Evolutionary conservation across 2,888 invertebrate species (phyloP).

Genomic region (Platerodrilus igneus): DNA sequence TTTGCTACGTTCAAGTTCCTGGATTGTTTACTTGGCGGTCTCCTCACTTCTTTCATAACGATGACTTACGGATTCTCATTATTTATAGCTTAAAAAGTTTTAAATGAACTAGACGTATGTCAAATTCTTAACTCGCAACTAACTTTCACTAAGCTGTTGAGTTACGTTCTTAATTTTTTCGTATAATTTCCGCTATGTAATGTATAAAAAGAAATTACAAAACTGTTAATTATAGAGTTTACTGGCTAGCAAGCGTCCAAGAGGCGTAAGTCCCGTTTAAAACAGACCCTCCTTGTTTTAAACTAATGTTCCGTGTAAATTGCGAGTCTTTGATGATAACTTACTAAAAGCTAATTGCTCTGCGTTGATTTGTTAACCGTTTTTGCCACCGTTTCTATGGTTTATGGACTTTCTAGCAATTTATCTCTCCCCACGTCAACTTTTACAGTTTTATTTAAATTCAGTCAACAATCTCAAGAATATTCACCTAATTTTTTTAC

Average conservation of each 20-base stretch:
- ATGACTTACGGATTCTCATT: conserved; percentile 23
- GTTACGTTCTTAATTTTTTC: conserved; percentile 18
- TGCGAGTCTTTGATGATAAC: conserved; percentile 48
- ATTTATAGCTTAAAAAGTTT: conserved; percentile 25
- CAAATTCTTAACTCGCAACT: conserved; percentile 11
- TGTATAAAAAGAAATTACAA: conserved; percentile 9
- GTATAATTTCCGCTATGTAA: conserved; percentile 16
- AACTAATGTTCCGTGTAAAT: conserved; percentile 47
- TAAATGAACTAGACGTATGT: conserved; percentile 23
- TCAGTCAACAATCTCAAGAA: conserved; percentile 2
- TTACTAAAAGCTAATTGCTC: conserved; percentile 45
- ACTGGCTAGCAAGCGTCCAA: conserved; percentile 37
- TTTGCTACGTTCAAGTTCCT: conserved; percentile 22
- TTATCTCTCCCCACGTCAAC: conserved; percentile 19
- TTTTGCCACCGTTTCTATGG: conserved; percentile 23
- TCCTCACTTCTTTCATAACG: conserved; percentile 19
- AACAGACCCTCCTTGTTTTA: conserved; percentile 39
- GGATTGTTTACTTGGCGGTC: conserved; percentile 28
- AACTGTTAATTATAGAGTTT: conserved; percentile 21
- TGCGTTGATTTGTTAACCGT: conserved; percentile 44
- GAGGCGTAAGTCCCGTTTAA: conserved; percentile 34
- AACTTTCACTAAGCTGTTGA: conserved; percentile 15
- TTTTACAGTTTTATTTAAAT: conserved; percentile 15
- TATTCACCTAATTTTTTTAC: conserved; percentile 9
- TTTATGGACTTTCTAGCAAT: conserved; percentile 18